Evolutionary conservation across 2,113 vertebrate species (phyloP), one percentile per base, ranked within the genome.

Genomic region (Syngnathus scovelli): DNA sequence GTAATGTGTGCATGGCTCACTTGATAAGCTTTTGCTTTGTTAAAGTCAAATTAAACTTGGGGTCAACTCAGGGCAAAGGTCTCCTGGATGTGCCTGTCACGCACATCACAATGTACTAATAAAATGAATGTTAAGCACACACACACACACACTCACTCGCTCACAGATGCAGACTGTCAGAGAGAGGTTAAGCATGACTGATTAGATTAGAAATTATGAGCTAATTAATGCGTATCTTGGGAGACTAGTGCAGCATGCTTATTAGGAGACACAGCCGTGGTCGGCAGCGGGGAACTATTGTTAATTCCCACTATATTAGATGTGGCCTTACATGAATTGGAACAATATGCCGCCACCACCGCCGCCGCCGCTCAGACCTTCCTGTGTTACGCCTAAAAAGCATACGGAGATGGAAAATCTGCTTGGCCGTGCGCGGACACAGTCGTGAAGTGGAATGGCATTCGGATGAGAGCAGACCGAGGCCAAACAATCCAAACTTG

Each of bases 181-280:
- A 39, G 39, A 67, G 67, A 75, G 73, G 72, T 79, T 79, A 75
- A 82, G 74, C 79, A 70, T 78, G 80, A 78, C 71, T 84, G 79
- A 86, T 83, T 85, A 84, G 77, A 87, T 83, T 75, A 78, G 69
- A 64, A 87, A 73, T 83, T 79, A 84, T 79, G 48, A 66, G 72
- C 75, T 85, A 78, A 88, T 88, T 83, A 84, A 84, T 84, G 79
- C 78, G 71, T 61, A 77, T 84, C 81, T 74, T 82, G 76, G 70
- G 79, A 86, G 70, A 85, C 79, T 64, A 66, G 67, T 76, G 36
- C 74, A 69, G 81, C 79, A 83, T 82, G 61, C 69, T 78, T 80
- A 85, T 75, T 65, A 81, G 64, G 58, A 68, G 54, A 71, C 63
- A 52, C 19, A 69, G 46, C 49, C 62, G 0, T 6, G 55, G 67